These are phyloP conservation scores for Fistularia commersonii DNA, from an alignment of 2,797 vertebrate genomes.

Conservation along the genomic window DNA sequence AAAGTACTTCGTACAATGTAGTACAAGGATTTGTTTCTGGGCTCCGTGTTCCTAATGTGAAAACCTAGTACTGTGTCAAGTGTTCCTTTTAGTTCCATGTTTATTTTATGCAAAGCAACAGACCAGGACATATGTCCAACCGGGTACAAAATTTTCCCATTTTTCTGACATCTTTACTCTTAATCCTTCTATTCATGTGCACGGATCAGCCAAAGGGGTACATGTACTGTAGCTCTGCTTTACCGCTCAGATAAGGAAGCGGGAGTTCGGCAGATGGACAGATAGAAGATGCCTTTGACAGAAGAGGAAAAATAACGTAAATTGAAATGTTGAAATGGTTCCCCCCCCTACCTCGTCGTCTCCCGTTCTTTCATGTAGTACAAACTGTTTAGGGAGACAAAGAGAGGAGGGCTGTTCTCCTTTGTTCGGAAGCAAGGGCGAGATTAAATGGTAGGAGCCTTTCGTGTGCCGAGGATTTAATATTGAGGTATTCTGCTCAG, in stretches of 20 bases:
- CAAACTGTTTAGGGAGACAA: slow-evolving; percentile 18
- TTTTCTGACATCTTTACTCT: no score
- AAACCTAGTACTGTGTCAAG: no score
- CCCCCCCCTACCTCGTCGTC: background rate
- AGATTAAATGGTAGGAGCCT: slow-evolving; percentile 19
- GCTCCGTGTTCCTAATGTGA: no score
- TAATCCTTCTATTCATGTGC: no score
- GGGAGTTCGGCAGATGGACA: slow-evolving; percentile 30
- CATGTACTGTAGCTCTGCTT: slow-evolving; percentile 11
- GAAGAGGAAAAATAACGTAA: slow-evolving; percentile 32
- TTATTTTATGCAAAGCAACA: no score
- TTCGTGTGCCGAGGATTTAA: slow-evolving; percentile 18
- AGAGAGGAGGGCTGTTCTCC: slow-evolving; percentile 37
- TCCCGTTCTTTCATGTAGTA: no score
- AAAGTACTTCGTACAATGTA: no score
- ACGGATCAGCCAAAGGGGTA: background rate
- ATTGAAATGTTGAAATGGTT: slow-evolving; percentile 32
- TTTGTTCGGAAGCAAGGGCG: slow-evolving; percentile 17
- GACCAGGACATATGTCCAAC: no score
- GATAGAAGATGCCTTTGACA: slow-evolving; percentile 30
- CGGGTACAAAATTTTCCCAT: no score
- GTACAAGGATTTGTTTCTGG: no score
- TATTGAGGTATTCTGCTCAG: slow-evolving; percentile 31
- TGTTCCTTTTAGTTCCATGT: no score
- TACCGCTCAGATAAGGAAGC: slow-evolving; percentile 23